Evolutionary conservation across 1,140 invertebrate genomes (phyloP).

Genomic region (Papilio glaucus): DNA sequence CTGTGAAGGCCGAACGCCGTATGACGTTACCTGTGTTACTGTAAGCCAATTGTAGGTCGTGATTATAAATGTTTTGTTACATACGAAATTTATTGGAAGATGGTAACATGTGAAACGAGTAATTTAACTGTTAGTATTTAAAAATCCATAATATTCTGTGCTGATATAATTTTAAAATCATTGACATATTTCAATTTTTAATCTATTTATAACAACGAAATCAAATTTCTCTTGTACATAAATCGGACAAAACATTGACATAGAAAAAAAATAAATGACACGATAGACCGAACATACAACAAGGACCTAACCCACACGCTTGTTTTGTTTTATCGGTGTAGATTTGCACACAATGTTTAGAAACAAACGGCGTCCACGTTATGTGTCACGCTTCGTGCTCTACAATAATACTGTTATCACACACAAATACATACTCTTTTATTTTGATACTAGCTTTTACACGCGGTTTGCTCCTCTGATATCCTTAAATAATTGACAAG

Average conservation of each 20-base stretch:
- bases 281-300: slow-evolving; percentile 8
- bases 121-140: neutral
- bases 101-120: neutral
- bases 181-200: too few species aligned
- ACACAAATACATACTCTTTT: slow-evolving; percentile 44
- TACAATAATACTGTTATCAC: slow-evolving; percentile 57
- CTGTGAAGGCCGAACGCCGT: slow-evolving; percentile 1
- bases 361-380: slow-evolving; percentile 67
- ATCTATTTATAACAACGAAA: neutral
- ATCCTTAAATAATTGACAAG: too few species aligned
- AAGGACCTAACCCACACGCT: slow-evolving; percentile 40
- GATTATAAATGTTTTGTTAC: neutral
- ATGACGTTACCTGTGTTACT: slow-evolving; percentile 24
- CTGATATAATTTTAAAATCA: too few species aligned
- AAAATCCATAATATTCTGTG: neutral
- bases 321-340: slow-evolving; percentile 68
- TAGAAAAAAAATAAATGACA: slow-evolving; percentile 6
- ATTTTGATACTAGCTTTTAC: slow-evolving; percentile 36
- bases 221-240: neutral
- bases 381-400: slow-evolving; percentile 62
- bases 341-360: slow-evolving; percentile 79
- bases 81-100: neutral
- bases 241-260: neutral
- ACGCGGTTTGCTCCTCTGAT: too few species aligned
- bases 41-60: neutral